Evolutionary conservation across 92 coral and sea anemone species (phyloP).

Genomic region (Bergia sp.): DNA sequence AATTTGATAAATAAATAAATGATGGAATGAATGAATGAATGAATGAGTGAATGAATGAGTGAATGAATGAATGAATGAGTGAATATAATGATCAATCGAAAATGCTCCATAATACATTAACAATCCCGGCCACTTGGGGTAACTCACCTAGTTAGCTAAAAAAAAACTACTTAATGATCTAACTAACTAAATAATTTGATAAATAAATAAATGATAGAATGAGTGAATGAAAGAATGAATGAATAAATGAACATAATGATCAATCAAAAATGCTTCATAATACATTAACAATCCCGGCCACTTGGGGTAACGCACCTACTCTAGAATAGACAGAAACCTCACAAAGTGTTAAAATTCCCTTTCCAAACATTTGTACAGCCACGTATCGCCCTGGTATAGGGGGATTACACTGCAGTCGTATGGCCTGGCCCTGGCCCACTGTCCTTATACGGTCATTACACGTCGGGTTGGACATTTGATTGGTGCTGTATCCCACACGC

Average conservation of each 20-base stretch:
- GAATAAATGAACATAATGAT: no score
- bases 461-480: conserved; percentile 80
- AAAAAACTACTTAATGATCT: no score
- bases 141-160: conserved; percentile 61
- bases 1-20: no score
- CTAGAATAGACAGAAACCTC: conserved; percentile 94
- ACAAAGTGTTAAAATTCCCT: conserved; percentile 85
- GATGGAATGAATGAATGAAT: no score
- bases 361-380: conserved; percentile 95
- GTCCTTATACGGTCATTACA: conserved; percentile 89
- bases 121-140: neutral
- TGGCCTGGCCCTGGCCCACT: conserved; percentile 88
- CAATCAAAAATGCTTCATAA: no score
- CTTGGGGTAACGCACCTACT: conserved; percentile 65
- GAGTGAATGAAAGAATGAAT: no score
- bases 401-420: conserved; percentile 93
- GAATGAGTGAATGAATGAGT: no score
- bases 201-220: no score
- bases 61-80: no score
- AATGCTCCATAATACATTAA: no score
- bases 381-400: conserved; percentile 98
- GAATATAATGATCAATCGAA: no score
- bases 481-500: conserved; percentile 70
- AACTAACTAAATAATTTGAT: no score
- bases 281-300: neutral